Conservation (phyloP, 2,113 vertebrate genomes). For the Chunga burmeisteri region DNA sequence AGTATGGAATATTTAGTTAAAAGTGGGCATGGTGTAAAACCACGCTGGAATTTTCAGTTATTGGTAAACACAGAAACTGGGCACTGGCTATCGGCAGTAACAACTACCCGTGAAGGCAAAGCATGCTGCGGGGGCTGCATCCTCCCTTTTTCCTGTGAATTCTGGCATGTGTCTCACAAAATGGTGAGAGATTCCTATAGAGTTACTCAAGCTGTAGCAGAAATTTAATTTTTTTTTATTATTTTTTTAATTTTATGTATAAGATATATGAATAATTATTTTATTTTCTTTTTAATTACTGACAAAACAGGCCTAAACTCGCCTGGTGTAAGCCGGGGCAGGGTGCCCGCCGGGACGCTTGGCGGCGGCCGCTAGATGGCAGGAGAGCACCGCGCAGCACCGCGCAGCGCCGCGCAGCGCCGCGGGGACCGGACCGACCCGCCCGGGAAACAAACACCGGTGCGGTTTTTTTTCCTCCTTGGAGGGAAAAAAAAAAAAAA, state of each 20-base stretch:
- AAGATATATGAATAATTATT: too few species aligned
- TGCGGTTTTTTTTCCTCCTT: rapidly evolving
- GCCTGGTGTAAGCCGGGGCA: too few species aligned
- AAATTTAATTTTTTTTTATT: too few species aligned
- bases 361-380: conserved; percentile 70
- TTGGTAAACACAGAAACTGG: background rate
- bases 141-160: too few species aligned
- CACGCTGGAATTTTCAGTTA: rapidly evolving
- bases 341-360: background rate
- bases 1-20: too few species aligned
- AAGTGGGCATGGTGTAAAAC: background rate
- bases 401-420: background rate
- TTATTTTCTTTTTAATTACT: too few species aligned
- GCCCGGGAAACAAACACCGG: too few species aligned
- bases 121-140: rapidly evolving
- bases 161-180: rapidly evolving
- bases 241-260: too few species aligned
- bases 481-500: too few species aligned
- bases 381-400: background rate
- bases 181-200: background rate
- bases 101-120: too few species aligned
- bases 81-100: too few species aligned
- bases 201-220: too few species aligned
- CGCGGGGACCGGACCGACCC: rapidly evolving
- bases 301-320: rapidly evolving